phyloP scores from a whole-genome alignment of 2,888 invertebrate species.

The Eupithecia insigniata region DNA sequence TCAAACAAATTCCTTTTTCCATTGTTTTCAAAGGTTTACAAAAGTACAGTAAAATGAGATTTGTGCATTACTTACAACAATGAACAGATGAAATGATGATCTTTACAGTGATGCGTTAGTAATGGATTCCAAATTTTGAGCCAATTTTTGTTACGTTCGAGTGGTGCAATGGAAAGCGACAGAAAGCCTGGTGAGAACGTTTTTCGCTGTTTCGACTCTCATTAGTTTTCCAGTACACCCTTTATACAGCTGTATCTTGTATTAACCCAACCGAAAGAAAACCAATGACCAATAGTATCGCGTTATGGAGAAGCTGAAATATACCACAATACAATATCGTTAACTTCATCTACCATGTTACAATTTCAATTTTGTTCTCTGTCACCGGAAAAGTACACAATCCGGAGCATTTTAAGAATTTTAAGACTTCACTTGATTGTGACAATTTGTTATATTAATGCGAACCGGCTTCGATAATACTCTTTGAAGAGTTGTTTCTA shows the following conservation, averaged over 20 bases:
- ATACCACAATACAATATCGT: constrained; percentile 78
- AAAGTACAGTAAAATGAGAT: constrained; percentile 61
- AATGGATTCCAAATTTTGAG: constrained; percentile 82
- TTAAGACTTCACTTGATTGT: constrained; percentile 10
- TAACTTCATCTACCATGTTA: constrained; percentile 57
- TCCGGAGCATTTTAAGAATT: constrained; percentile 25
- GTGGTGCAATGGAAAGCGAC: constrained; percentile 84
- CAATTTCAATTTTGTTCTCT: constrained; percentile 58
- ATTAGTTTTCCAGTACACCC: constrained; percentile 83
- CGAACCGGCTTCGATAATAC: neutral
- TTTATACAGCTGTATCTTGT: constrained; percentile 84
- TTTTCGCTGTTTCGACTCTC: constrained; percentile 71
- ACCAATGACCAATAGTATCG: constrained; percentile 82
- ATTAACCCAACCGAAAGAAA: constrained; percentile 85
- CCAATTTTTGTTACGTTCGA: constrained; percentile 80
- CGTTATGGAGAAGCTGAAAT: constrained; percentile 84
- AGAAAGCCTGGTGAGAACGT: constrained; percentile 77
- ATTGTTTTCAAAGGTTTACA: constrained; percentile 47
- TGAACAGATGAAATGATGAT: constrained; percentile 78
- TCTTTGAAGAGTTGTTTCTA: no score
- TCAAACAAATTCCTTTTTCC: constrained; percentile 46
- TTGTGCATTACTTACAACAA: constrained; percentile 82
- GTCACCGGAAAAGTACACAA: constrained; percentile 44
- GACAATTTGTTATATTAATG: constrained; percentile 30
- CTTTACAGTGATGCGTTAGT: constrained; percentile 84